Evolutionary conservation across 1,140 invertebrate species (phyloP), one percentile per base, ranked within the genome.

Genomic region (Drosophila pectinifera): DNA sequence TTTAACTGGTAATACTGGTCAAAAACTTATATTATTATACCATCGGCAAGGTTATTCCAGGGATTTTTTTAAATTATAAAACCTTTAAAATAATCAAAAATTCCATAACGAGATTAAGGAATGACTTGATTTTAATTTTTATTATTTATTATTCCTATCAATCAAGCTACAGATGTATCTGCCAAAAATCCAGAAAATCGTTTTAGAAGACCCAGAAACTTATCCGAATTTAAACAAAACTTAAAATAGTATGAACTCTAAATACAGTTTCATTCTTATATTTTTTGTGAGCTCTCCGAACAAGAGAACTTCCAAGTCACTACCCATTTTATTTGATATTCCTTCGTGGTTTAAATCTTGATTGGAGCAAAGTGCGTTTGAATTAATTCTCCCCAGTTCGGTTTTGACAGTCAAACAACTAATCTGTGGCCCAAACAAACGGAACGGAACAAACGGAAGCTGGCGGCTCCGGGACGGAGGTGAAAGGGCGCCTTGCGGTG

Each of bases 401-500:
- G 51, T 41, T 62, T 57, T 41, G 3, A 22, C 48, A 48, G 38
- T 20, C 43, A 53, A 41, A 55, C 36, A 55, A 55, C 56, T 61
- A 62, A 42, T 73, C 65, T 69, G 55, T 57, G 54, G 69, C 31
- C 61, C 41, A 58, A 75, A 56, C 54, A 80, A 80, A 73, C 28
- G 68, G 42, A 22, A 16, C 13, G 54, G 45, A 53, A 53, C 36
- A 22, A 39, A 48, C 3, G 20, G 24, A 4, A 53, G 13, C 7
- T 36, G 49, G 49, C 49, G 18, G 4, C 7, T 14, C 43, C 22
- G 1, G 8, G 1, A 0, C 6, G 42, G 42, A 70, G 65, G 67
- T 69, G 41, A 70, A 39, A 57, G 36, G 48, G 24, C 45, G 73
- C 67, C 78, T 73, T 78, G 67, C 34, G 73, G 67, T 43, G 42